These are phyloP conservation scores for Chelidonichthys spinosus DNA, from an alignment of 2,797 vertebrate species.

Conservation along the genomic window DNA sequence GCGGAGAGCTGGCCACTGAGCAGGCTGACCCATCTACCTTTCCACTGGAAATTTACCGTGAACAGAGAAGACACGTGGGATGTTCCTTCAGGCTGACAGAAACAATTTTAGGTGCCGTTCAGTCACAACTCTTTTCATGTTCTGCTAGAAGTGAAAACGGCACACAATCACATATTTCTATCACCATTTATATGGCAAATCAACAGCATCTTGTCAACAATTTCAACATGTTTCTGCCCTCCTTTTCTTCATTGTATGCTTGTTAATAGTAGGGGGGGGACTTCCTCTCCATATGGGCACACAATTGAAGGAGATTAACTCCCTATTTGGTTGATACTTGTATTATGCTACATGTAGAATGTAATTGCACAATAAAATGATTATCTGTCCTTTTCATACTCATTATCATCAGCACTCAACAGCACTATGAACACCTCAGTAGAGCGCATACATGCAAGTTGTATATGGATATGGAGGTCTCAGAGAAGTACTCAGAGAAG, in stretches of 20 bases:
- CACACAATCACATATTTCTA: not conserved
- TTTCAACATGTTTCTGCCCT: not conserved
- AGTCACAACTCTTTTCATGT: not conserved
- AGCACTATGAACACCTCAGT: not conserved
- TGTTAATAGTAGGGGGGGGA: not conserved
- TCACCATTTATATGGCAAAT: not conserved
- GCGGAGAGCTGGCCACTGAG: not conserved
- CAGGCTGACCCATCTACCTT: not conserved
- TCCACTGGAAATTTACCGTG: conserved; percentile 1
- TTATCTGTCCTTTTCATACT: conserved; percentile 5
- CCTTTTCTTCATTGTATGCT: not conserved
- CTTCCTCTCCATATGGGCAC: conserved; percentile 18
- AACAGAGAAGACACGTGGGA: not conserved
- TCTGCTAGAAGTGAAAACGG: not conserved
- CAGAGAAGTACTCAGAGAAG: not conserved
- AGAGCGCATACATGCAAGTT: not conserved
- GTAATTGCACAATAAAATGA: not conserved
- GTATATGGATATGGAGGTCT: not conserved
- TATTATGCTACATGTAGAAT: not conserved
- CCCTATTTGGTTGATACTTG: not conserved
- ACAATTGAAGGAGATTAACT: conserved; percentile 14
- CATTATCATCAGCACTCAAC: not conserved
- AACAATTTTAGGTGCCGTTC: not conserved
- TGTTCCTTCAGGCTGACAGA: not conserved
- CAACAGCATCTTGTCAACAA: not conserved